Evolutionary conservation across 2,797 vertebrate species (phyloP), one percentile per base, ranked within the genome.

Genomic region (Mormyrus proboscirostris): DNA sequence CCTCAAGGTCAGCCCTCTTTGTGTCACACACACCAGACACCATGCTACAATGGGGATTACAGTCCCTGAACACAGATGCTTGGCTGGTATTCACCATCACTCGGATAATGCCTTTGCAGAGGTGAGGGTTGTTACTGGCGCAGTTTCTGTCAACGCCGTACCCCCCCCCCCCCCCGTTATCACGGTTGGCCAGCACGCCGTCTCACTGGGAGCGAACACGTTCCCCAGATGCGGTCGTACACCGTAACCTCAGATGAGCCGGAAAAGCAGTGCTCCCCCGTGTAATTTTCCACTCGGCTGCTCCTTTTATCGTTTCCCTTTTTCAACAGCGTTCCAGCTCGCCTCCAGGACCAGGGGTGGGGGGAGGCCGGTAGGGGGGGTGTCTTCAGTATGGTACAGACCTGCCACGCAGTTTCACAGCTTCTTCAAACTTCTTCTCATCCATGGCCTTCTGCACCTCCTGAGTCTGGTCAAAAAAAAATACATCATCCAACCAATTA

Each of bases 401-500:
- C 89, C 49, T 89, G 25, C 89, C 89, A 57, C 89, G 89, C 29
- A 89, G 89, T 49, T 79, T 62, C 47, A 89, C 65, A 29, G 89
- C 89, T 51, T 87, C 89, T 29, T 87, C 89, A 87, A 89, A 89
- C 62, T 69, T 89, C 83, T 87, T 87, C 89, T 89, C 89, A 19
- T 89, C 65, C 89, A 87, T 89, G 89, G 89, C 89, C 59, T 53
- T 89, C 62, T 89, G 89, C 49, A 89, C 89, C 62, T 89, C 89
- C 16, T 89, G 49, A 53, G 89, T 89, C 89, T 89, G 59, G 33
- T 33, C 29, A 6, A 25, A 88, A 33, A 33, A 51, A 38, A 55
- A 57, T 51, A 49, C 19, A 44, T n/a, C 14, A 79, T 7, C 38
- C 73, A 79, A 16, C 33, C 33, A 79, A 69, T 29, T 8, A 29